Base-by-base conservation (phyloP, 2,113 vertebrate genomes). In the Zosterops hypoxanthus region DNA sequence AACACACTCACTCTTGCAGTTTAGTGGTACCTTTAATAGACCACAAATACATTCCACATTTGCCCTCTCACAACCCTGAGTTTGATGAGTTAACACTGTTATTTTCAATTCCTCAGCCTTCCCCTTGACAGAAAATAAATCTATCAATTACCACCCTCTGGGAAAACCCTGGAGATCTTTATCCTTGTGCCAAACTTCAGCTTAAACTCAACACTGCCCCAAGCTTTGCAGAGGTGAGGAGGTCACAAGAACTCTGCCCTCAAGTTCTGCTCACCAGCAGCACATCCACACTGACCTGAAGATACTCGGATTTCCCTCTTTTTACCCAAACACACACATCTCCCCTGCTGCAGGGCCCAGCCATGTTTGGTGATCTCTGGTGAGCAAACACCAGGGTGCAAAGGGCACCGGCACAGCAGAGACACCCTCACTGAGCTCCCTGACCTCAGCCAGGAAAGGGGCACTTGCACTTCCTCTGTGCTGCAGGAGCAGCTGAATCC, bases 361-460 rank as follows among this genome's bases (percentile, higher is more conserved):
- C 24, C 23, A 2, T 0, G 3, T 19, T 50, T 16, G 44, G 29
- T 50, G 47, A 28, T 10, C 50, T 21, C 69, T 41, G 10, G 49
- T 25, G 83, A 64, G 49, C 64, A 81, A 94, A 66, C 42, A 42
- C 0, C 29, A 49, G 89, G 55, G 83, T 7, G 39, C 88, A 76
- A 82, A 92, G 82, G 64, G 65, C 93, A 63, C 68, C 55, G 18
- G 6, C 25, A 57, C 49, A 87, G 61, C 64, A 36, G 52, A 70
- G 79, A 50, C 41, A 55, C 28, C 34, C 49, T 5, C 69, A 26
- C n/a, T 6, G 61, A 60, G 46, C 28, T 60, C 49, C 26, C 4
- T 24, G 46, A 46, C 14, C 8, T 15, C 44, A 71, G 16, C 31
- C 25, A 56, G 39, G 23, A 44, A 53, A 75, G 0, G 1, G 26